These are phyloP conservation scores for Drosophila athabasca DNA, from an alignment of 1,140 invertebrate genomes.

Conservation along the genomic window DNA sequence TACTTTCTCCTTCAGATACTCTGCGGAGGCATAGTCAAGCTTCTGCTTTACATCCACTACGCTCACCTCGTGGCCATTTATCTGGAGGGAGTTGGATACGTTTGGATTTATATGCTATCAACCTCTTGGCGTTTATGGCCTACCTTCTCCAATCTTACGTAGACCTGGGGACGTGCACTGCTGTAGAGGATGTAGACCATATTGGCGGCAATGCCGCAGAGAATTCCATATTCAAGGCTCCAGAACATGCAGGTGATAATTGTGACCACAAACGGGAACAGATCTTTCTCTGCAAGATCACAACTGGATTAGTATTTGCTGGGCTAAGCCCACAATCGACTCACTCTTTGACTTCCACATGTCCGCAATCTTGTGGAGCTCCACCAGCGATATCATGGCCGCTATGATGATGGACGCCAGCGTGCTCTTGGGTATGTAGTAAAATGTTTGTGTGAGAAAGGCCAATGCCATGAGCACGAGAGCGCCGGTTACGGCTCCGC, in stretches of 20 bases:
- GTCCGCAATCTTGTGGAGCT: constrained; percentile 89
- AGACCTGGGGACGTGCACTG: constrained; percentile 89
- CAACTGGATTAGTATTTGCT: accelerated
- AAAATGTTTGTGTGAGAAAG: constrained; percentile 89
- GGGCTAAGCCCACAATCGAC: constrained; percentile 39
- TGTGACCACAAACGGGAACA: constrained; percentile 89
- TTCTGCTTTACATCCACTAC: constrained; percentile 74
- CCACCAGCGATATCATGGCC: constrained; percentile 92
- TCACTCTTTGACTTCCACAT: constrained; percentile 94
- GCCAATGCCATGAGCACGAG: constrained; percentile 89
- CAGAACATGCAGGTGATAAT: constrained; percentile 90
- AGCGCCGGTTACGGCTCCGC: constrained; percentile 90
- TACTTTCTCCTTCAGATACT: constrained; percentile 75
- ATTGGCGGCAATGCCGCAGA: constrained; percentile 92
- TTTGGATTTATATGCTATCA: not conserved
- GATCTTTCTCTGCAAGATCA: constrained; percentile 88
- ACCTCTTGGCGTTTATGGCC: constrained; percentile 26
- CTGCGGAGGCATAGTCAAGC: constrained; percentile 73
- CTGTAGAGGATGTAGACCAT: constrained; percentile 91
- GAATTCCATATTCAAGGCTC: constrained; percentile 92
- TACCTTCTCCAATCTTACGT: constrained; percentile 86
- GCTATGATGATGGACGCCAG: constrained; percentile 90
- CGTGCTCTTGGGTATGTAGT: constrained; percentile 91
- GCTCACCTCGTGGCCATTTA: constrained; percentile 58
- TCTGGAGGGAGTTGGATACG: constrained; percentile 16